Conservation (phyloP, 2,113 vertebrate species). For the Semicossyphus pulcher region DNA sequence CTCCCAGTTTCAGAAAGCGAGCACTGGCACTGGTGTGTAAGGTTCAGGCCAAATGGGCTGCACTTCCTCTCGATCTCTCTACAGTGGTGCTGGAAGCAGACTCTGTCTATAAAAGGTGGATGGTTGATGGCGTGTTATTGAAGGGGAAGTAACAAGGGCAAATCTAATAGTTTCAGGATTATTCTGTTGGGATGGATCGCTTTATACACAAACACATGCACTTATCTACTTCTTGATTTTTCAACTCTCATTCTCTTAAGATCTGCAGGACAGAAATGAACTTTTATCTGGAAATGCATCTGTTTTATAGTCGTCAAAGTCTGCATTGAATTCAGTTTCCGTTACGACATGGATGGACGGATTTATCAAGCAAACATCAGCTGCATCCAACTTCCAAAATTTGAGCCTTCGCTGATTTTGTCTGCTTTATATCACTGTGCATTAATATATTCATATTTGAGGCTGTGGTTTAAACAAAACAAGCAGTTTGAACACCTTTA, state of each 20-base stretch:
- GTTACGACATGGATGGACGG: no score
- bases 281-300: neutral
- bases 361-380: no score
- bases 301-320: neutral
- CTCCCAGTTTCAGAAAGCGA: slow-evolving; percentile 48
- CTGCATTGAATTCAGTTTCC: no score
- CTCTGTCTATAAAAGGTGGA: slow-evolving; percentile 35
- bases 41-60: slow-evolving; percentile 65
- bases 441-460: no score
- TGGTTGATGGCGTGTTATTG: slow-evolving; percentile 40
- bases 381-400: no score
- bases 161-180: neutral
- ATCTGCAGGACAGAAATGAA: neutral
- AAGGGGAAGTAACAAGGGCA: slow-evolving; percentile 29
- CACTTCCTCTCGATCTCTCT: slow-evolving; percentile 49
- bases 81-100: slow-evolving; percentile 48
- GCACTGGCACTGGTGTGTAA: slow-evolving; percentile 41
- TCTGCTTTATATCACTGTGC: no score
- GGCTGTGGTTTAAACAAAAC: no score
- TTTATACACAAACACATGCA: neutral
- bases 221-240: neutral
- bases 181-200: neutral
- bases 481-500: no score
- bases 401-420: no score
- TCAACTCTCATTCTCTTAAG: neutral